Evolutionary conservation across 1,140 invertebrate species (phyloP).

Genomic region (Neuroterus valhalla): DNA sequence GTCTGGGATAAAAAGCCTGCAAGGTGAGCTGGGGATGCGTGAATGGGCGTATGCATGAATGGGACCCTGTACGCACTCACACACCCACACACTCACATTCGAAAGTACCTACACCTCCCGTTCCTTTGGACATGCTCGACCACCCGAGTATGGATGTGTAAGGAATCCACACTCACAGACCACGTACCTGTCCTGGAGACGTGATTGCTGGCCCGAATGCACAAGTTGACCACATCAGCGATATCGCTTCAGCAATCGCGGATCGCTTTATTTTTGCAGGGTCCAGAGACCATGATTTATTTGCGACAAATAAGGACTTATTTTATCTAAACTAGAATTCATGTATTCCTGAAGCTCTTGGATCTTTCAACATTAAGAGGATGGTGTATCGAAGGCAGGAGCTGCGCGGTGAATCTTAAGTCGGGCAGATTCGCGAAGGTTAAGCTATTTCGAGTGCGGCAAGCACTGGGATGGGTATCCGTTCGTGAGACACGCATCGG

Average conservation of each 20-base stretch:
- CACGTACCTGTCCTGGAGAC: constrained; percentile 21
- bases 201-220: constrained; percentile 26
- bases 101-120: constrained; percentile 1
- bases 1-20: constrained; percentile 51
- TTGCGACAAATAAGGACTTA: constrained; percentile 21
- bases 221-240: constrained; percentile 29
- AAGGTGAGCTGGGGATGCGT: constrained; percentile 69
- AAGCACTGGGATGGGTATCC: too few species aligned
- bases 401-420: too few species aligned
- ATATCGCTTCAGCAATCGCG: constrained; percentile 23
- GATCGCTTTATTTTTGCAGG: constrained; percentile 21
- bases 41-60: constrained; percentile 72
- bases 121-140: constrained; percentile 11
- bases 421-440: too few species aligned
- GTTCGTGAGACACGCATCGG: too few species aligned
- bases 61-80: constrained; percentile 46
- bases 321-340: not conserved
- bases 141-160: constrained; percentile 19
- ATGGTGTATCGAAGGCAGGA: too few species aligned
- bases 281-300: not conserved
- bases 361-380: too few species aligned
- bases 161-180: constrained; percentile 2
- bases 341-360: too few species aligned
- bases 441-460: too few species aligned
- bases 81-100: constrained; percentile 13